phyloP scores from a whole-genome alignment of 1,140 invertebrate species.

The Oncopodura yosiiana region DNA sequence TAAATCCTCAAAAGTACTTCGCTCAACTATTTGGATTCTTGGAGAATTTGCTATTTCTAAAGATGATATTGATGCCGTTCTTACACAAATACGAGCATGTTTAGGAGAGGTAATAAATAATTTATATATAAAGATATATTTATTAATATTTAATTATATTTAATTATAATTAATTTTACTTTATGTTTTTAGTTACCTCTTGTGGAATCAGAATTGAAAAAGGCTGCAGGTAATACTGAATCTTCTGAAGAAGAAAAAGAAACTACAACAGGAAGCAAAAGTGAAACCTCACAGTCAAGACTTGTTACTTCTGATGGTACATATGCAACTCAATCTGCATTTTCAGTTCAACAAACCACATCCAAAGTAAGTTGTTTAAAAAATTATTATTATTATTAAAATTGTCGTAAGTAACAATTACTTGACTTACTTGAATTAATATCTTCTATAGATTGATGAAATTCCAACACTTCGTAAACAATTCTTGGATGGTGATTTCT shows the following conservation, averaged over 20 bases:
- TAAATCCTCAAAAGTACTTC: constrained; percentile 73
- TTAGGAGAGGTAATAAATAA: constrained; percentile 57
- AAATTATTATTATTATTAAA: constrained; percentile 9
- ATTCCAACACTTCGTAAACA: constrained; percentile 70
- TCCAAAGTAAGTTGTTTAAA: constrained; percentile 8
- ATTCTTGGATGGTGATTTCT: constrained; percentile 90
- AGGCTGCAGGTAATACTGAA: constrained; percentile 55
- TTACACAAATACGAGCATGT: constrained; percentile 61
- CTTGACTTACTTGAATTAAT: not conserved
- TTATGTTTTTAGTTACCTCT: constrained; percentile 57
- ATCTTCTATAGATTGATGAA: constrained; percentile 12
- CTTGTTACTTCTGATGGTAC: constrained; percentile 92
- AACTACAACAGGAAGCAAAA: constrained; percentile 33
- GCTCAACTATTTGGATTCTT: constrained; percentile 94
- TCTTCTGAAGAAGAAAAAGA: constrained; percentile 49
- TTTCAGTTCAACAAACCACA: constrained; percentile 64
- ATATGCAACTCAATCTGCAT: constrained; percentile 95
- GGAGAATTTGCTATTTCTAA: constrained; percentile 82
- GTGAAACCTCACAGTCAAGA: not conserved
- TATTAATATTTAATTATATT: constrained; percentile 8
- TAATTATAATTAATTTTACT: constrained; percentile 8
- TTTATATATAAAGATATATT: constrained; percentile 4
- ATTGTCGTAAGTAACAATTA: constrained; percentile 3
- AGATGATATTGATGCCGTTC: constrained; percentile 67
- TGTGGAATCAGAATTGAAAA: constrained; percentile 74